Percentiles rank a stretch among this genome's conserved stretches.
Evolutionary conservation across 2,888 invertebrate species (phyloP).

Genomic region (Hypsopygia costalis): DNA sequence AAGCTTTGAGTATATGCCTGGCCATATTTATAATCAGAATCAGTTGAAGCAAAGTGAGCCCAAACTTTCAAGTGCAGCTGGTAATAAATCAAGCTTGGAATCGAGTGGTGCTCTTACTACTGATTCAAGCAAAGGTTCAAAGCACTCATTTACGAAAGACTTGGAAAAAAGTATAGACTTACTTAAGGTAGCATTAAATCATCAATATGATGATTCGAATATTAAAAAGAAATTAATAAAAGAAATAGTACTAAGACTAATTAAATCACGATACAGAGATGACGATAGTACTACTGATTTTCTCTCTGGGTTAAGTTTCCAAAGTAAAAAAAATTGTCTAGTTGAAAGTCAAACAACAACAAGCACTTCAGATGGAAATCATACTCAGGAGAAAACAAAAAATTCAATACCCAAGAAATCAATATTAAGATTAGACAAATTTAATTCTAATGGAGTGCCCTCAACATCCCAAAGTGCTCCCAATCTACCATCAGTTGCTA

Average conservation of each 20-base stretch:
- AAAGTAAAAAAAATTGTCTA: slow-evolving; percentile 42
- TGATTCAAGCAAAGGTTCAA: slow-evolving; percentile 63
- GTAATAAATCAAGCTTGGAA: slow-evolving; percentile 69
- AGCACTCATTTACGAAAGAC: slow-evolving; percentile 76
- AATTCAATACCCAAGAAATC: slow-evolving; percentile 53
- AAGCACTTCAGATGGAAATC: slow-evolving; percentile 63
- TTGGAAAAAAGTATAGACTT: slow-evolving; percentile 82
- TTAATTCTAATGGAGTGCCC: slow-evolving; percentile 53
- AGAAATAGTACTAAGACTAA: slow-evolving; percentile 82
- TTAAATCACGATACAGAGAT: slow-evolving; percentile 80
- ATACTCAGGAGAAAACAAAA: slow-evolving; percentile 37
- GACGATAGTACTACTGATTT: slow-evolving; percentile 76
- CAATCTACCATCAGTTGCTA: slow-evolving; percentile 49
- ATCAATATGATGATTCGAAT: slow-evolving; percentile 79
- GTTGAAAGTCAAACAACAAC: slow-evolving; percentile 44
- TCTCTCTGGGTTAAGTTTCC: slow-evolving; percentile 63
- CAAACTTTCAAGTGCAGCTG: slow-evolving; percentile 34
- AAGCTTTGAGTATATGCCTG: slow-evolving; percentile 84
- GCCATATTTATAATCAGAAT: slow-evolving; percentile 79
- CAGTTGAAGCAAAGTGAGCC: slow-evolving; percentile 40
- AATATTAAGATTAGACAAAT: slow-evolving; percentile 59
- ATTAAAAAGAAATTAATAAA: slow-evolving; percentile 83
- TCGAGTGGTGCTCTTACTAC: slow-evolving; percentile 61
- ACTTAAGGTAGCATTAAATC: slow-evolving; percentile 79
- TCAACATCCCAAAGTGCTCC: slow-evolving; percentile 71